Evolutionary conservation across 2,888 invertebrate genomes (phyloP).

Genomic region (Hemaris fuciformis): DNA sequence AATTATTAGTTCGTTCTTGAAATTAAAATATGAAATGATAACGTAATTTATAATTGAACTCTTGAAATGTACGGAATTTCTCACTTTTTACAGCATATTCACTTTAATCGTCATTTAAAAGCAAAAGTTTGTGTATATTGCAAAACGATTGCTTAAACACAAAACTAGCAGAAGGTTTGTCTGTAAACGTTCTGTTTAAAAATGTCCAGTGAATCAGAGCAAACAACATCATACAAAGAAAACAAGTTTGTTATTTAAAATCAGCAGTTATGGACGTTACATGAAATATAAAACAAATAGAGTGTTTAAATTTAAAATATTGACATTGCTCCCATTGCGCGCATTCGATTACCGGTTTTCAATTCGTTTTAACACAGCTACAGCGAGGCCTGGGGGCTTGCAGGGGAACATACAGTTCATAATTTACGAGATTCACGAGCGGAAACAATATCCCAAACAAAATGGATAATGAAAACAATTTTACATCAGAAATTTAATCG

Average conservation of each 20-base stretch:
- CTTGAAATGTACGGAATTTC: not conserved
- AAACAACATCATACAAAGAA: slow-evolving; percentile 29
- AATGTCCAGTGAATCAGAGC: slow-evolving; percentile 20
- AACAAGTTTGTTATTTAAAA: slow-evolving; percentile 47
- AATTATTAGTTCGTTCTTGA: not conserved
- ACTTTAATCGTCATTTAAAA: not conserved
- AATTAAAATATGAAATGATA: not conserved
- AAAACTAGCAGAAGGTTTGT: not conserved
- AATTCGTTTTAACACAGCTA: slow-evolving; percentile 74
- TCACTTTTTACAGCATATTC: not conserved
- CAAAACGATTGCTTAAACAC: not conserved
- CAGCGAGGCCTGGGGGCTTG: slow-evolving; percentile 66
- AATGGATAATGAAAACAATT: slow-evolving; percentile 76
- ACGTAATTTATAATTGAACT: not conserved
- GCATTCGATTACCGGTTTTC: slow-evolving; percentile 79
- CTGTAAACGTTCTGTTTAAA: slow-evolving; percentile 2
- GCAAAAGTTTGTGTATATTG: not conserved
- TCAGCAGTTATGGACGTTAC: slow-evolving; percentile 54
- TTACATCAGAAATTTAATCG: slow-evolving; percentile 68
- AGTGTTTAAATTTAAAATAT: slow-evolving; percentile 79
- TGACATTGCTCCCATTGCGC: slow-evolving; percentile 73
- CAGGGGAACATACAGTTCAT: slow-evolving; percentile 70
- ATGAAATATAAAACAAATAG: slow-evolving; percentile 62
- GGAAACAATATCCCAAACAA: slow-evolving; percentile 73
- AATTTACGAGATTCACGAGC: slow-evolving; percentile 72